phyloP scores from a whole-genome alignment of 2,888 invertebrate species.

The Liodrosophila aerea region DNA sequence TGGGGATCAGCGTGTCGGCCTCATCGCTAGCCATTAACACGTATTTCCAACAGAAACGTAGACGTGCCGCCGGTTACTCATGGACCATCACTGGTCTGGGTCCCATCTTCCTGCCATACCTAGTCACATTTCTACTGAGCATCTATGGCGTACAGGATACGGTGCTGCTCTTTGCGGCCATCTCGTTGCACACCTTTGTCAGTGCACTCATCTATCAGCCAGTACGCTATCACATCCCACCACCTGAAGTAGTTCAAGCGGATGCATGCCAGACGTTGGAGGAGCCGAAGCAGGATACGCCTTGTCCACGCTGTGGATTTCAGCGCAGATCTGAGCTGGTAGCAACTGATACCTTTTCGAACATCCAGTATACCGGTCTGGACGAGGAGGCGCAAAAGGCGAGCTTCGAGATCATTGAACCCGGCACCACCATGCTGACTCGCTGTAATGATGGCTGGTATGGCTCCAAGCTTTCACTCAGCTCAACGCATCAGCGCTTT shows the following conservation, averaged over 20 bases:
- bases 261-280: constrained; percentile 6
- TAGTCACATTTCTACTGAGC: constrained; percentile 86
- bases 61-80: constrained; percentile 88
- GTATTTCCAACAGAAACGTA: constrained; percentile 87
- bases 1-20: constrained; percentile 87
- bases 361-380: constrained; percentile 83
- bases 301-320: constrained; percentile 77
- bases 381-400: constrained; percentile 86
- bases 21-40: constrained; percentile 89
- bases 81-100: constrained; percentile 89
- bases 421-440: constrained; percentile 87
- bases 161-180: constrained; percentile 86
- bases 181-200: constrained; percentile 87
- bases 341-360: constrained; percentile 83
- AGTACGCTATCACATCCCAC: constrained; percentile 86
- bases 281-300: constrained; percentile 25
- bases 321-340: constrained; percentile 65
- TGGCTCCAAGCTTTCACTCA: constrained; percentile 76
- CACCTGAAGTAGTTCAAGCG: constrained; percentile 51
- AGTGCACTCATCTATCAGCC: constrained; percentile 88
- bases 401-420: constrained; percentile 87
- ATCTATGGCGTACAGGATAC: constrained; percentile 87
- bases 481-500: constrained; percentile 63
- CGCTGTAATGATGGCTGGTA: constrained; percentile 82
- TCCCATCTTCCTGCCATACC: constrained; percentile 88